These are phyloP conservation scores for Neoscelio sp. DNA, from an alignment of 2,888 invertebrate genomes.

Conservation along the genomic window DNA sequence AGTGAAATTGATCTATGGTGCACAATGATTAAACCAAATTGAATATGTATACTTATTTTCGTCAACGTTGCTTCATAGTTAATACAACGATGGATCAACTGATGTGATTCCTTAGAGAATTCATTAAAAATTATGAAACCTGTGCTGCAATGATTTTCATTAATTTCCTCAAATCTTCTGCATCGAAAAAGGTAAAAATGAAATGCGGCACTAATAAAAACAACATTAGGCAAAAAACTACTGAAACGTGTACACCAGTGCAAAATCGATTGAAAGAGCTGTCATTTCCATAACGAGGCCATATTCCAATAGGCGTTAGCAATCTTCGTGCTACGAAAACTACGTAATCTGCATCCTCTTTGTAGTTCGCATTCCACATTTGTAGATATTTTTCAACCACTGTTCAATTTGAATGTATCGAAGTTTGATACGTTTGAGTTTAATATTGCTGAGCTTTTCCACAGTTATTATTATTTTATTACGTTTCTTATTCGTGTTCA, in stretches of 20 bases:
- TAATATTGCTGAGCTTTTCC: constrained; percentile 1
- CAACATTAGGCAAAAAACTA: constrained; percentile 76
- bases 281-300: constrained; percentile 76
- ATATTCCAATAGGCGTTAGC: constrained; percentile 77
- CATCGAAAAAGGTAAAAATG: constrained; percentile 77
- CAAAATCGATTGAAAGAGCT: constrained; percentile 60
- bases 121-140: constrained; percentile 48
- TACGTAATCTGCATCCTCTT: constrained; percentile 74
- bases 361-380: constrained; percentile 70
- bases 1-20: too few species aligned
- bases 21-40: too few species aligned
- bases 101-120: too few species aligned
- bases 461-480: constrained; percentile 28
- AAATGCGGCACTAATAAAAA: constrained; percentile 77
- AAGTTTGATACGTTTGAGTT: neutral
- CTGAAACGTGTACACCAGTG: constrained; percentile 69
- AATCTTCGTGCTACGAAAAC: constrained; percentile 74
- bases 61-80: too few species aligned
- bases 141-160: constrained; percentile 78
- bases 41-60: too few species aligned
- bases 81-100: too few species aligned
- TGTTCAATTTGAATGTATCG: neutral
- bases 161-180: constrained; percentile 76
- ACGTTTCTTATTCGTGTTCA: neutral
- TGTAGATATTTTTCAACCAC: constrained; percentile 28